phyloP scores from a whole-genome alignment of 2,797 vertebrate species.

The Thalassophryne amazonica region DNA sequence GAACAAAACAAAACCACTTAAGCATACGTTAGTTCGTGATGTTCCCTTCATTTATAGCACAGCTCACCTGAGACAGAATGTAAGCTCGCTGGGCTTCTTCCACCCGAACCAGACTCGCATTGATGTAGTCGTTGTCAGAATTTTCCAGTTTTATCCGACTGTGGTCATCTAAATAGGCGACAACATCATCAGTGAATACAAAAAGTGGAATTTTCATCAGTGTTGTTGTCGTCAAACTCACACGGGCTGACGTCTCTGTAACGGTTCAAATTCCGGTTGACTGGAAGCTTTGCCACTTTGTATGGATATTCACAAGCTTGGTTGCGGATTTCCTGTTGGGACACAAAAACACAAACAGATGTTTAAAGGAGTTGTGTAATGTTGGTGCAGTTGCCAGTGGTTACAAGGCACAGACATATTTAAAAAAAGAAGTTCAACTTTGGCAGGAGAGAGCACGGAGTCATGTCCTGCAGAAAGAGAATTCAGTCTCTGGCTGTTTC shows the following conservation, averaged over 20 bases:
- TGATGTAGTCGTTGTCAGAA: constrained; percentile 96
- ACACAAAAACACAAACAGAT: constrained; percentile 38
- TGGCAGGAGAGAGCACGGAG: no score
- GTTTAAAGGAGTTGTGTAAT: not conserved
- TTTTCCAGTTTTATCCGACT: constrained; percentile 94
- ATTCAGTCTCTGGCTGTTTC: no score
- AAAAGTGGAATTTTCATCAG: not conserved
- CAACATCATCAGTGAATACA: no score
- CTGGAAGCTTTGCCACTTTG: constrained; percentile 91
- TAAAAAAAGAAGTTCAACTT: no score
- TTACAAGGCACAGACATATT: no score
- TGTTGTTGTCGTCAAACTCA: constrained; percentile 74
- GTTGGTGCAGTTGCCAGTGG: not conserved
- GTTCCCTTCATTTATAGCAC: not conserved
- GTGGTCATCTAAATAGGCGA: constrained; percentile 85
- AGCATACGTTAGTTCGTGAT: not conserved
- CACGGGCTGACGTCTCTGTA: constrained; percentile 99
- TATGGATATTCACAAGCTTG: constrained; percentile 90
- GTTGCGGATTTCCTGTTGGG: constrained; percentile 90
- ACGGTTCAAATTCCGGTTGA: constrained; percentile 94
- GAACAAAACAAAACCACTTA: no score
- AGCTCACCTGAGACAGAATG: constrained; percentile 91
- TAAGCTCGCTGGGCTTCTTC: constrained; percentile 92
- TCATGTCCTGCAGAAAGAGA: no score
- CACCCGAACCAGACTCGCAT: constrained; percentile 90